Base-by-base conservation (phyloP, 2,113 vertebrate genomes). In the Cisticola juncidis region DNA sequence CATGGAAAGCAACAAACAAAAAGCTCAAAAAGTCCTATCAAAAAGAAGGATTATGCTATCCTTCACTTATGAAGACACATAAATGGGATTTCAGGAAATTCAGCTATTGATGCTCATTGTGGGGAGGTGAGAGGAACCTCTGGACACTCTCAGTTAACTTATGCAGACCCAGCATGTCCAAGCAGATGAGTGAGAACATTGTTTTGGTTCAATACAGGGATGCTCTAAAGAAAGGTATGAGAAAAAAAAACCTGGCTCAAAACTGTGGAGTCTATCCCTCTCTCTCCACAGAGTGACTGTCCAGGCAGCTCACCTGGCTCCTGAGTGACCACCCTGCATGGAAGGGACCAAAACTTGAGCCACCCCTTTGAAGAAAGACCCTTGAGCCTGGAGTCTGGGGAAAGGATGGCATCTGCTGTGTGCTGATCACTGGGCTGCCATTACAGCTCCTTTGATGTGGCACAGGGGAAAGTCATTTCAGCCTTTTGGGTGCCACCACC, bases 251-350 rank as follows among this genome's bases (percentile, higher is more conserved):
- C 9, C 29, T 54, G 60, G 4, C 45, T 70, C 26, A 80, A 42
- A 69, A 23, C 25, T 10, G 33, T 44, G 62, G 33, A 7, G 6
- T 66, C 3, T 7, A 15, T 70, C 12, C 6, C 10, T 81, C 25
- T 57, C 54, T 25, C 5, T 13, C 45, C 22, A 9, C 14, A 15
- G 10, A 69, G 9, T 26, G 31, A 40, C 3, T 38, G 31, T 15
- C 57, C 51, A 54, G 25, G 33, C 13, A 81, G 33, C 35, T 56
- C 51, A 26, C 18, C 12, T 4, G 3, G 44, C 16, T 68, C 36
- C 35, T 9, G 7, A 70, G 29, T 14, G 58, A 57, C 18, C 11
- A n/a, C 23, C 3, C 54, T 47, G 7, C n/a, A 24, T 0, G 1
- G 31, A 82, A 36, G 40, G 48, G 15, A 53, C 9, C 26, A 70